Evolutionary conservation across 2,888 invertebrate genomes (phyloP).

Genomic region (Mythimna lalbum): DNA sequence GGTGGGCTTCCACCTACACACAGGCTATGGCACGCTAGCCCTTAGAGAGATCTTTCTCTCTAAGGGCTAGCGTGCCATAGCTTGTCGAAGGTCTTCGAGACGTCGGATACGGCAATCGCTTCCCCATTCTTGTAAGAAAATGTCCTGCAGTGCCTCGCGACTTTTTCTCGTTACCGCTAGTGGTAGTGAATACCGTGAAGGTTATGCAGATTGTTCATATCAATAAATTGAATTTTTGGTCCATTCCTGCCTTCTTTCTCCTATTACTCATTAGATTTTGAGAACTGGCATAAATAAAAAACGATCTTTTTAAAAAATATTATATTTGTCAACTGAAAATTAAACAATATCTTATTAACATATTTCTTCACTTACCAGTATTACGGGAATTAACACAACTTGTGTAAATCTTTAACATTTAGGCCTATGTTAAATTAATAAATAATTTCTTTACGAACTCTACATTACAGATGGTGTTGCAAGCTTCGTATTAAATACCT

Average conservation of each 20-base stretch:
- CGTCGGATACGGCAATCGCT: too few relatives aligned
- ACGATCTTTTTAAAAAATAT: slow-evolving; percentile 80
- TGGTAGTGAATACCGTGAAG: not conserved
- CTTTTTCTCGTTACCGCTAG: too few relatives aligned
- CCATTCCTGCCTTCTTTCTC: not conserved
- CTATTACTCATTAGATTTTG: not conserved
- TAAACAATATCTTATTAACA: slow-evolving; percentile 86
- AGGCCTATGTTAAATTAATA: slow-evolving; percentile 79
- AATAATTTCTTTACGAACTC: slow-evolving; percentile 69
- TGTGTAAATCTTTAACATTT: slow-evolving; percentile 80
- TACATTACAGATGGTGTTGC: slow-evolving; percentile 65
- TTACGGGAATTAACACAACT: slow-evolving; percentile 84
- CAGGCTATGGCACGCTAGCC: too few relatives aligned
- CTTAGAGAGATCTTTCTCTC: too few relatives aligned
- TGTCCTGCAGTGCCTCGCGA: too few relatives aligned
- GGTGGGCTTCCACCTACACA: too few relatives aligned
- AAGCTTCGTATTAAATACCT: slow-evolving; percentile 67
- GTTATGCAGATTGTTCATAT: not conserved
- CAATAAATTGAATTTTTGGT: not conserved
- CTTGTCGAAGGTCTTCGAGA: too few relatives aligned
- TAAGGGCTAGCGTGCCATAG: too few relatives aligned
- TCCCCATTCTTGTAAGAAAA: too few relatives aligned
- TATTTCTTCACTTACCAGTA: slow-evolving; percentile 82
- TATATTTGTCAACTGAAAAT: slow-evolving; percentile 90
- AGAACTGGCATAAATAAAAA: slow-evolving; percentile 57